A percentile compares a stretch with the other conserved stretches of the same genome.
phyloP scores from a whole-genome alignment of 2,113 vertebrate genomes.

The Lethenteron reissneri region DNA sequence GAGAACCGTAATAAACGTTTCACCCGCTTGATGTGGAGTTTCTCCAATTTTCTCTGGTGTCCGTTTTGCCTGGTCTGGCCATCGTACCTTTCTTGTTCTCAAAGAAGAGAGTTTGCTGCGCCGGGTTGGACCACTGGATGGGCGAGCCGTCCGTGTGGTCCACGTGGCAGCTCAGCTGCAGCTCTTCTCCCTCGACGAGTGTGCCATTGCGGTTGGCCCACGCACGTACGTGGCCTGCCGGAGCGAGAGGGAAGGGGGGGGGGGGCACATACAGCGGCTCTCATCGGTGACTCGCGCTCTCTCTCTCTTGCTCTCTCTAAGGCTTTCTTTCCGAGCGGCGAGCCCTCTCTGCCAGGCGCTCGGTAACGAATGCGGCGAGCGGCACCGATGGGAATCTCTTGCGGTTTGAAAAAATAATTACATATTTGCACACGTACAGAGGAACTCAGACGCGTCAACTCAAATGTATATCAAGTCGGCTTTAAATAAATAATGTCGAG shows the following conservation, averaged over 20 bases:
- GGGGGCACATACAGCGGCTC: too few relatives aligned
- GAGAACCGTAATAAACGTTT: too few relatives aligned
- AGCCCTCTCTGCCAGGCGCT: background rate
- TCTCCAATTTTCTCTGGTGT: too few relatives aligned
- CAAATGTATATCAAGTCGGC: too few relatives aligned
- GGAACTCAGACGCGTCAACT: too few relatives aligned
- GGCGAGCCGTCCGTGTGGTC: constrained; percentile 99
- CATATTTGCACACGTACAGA: too few relatives aligned
- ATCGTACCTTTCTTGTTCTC: constrained; percentile 86
- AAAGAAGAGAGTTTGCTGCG: constrained; percentile 96
- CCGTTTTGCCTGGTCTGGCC: too few relatives aligned
- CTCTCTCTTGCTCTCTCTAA: constrained; percentile 1
- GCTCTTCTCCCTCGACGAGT: constrained; percentile 70
- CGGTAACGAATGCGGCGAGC: too few relatives aligned
- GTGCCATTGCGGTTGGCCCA: constrained; percentile 61
- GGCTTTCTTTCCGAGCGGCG: background rate
- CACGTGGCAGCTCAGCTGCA: constrained; percentile 90
- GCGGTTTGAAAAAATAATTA: too few relatives aligned
- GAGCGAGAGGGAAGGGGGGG: background rate
- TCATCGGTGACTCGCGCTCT: background rate
- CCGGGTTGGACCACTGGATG: constrained; percentile 99
- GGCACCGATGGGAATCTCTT: too few relatives aligned
- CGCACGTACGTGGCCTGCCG: background rate
- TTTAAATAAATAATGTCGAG: too few relatives aligned
- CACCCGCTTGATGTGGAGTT: too few relatives aligned